Conservation (phyloP, 1,140 invertebrate genomes). For the Magallana angulata region DNA sequence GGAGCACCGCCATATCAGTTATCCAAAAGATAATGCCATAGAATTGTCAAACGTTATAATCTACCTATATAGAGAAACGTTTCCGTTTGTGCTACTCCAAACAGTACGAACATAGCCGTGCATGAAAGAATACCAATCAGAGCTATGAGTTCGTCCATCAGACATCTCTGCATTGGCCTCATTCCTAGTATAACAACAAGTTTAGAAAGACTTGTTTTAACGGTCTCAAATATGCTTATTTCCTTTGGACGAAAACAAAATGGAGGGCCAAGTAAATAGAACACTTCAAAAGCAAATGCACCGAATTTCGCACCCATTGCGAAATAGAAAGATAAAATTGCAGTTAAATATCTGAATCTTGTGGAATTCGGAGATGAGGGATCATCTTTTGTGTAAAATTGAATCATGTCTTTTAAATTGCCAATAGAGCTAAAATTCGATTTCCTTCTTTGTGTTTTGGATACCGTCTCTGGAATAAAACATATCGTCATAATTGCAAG, state of each 20-base stretch:
- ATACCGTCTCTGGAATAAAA: slow-evolving; percentile 6
- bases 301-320: not conserved
- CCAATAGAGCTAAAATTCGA: not conserved
- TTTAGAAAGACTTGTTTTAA: not conserved
- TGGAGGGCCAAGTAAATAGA: slow-evolving; percentile 9
- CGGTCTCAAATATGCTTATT: slow-evolving; percentile 24
- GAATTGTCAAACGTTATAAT: no score
- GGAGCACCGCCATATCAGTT: no score
- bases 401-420: not conserved
- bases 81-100: not conserved
- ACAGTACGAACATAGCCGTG: not conserved
- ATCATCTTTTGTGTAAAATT: not conserved
- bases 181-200: not conserved
- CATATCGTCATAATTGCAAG: not conserved
- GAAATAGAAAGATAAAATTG: not conserved
- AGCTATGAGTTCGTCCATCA: slow-evolving; percentile 12
- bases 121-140: not conserved
- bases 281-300: not conserved
- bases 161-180: not conserved
- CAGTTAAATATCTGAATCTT: not conserved
- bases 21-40: no score
- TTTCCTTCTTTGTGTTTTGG: not conserved
- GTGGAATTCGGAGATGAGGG: not conserved
- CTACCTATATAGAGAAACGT: slow-evolving; percentile 26
- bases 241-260: slow-evolving; percentile 26